A percentile compares a stretch with the other conserved stretches of the same genome.
These are phyloP conservation scores for Gallirallus australis DNA, from an alignment of 2,797 vertebrate genomes.

Conservation along the genomic window DNA sequence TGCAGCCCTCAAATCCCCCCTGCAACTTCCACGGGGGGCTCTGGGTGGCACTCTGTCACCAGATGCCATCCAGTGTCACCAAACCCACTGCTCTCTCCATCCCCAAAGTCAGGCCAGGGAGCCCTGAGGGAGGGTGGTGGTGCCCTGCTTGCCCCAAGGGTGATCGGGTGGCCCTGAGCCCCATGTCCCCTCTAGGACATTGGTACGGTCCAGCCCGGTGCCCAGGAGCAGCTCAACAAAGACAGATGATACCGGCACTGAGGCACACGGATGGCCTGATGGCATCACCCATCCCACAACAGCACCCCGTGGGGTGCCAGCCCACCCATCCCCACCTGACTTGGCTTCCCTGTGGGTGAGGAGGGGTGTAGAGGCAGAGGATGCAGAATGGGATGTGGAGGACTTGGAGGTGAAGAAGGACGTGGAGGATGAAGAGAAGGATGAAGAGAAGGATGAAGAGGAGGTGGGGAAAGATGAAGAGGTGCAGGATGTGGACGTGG, in stretches of 20 bases:
- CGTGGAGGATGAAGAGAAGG: neutral
- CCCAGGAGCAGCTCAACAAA: neutral
- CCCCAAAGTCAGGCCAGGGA: neutral
- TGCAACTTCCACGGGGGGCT: rapidly evolving
- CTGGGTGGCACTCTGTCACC: neutral
- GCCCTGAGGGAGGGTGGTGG: neutral
- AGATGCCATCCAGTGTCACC: neutral
- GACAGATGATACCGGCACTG: rapidly evolving
- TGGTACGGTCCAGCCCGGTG: neutral
- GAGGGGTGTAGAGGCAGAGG: neutral
- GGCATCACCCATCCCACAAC: rapidly evolving
- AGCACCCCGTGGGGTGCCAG: neutral
- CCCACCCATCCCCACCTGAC: rapidly evolving
- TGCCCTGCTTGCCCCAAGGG: neutral
- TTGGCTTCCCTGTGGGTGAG: neutral
- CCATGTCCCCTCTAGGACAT: neutral
- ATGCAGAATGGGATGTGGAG: neutral
- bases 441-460: neutral
- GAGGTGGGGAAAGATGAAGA: neutral
- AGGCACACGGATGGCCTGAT: rapidly evolving
- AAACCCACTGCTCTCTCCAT: neutral
- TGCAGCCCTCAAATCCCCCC: no score
- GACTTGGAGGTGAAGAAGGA: neutral
- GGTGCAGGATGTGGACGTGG: neutral
- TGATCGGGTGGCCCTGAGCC: neutral